Evolutionary conservation across 2,888 invertebrate genomes (phyloP), one percentile per base, ranked within the genome.

Genomic region (Serrognathus titanus): DNA sequence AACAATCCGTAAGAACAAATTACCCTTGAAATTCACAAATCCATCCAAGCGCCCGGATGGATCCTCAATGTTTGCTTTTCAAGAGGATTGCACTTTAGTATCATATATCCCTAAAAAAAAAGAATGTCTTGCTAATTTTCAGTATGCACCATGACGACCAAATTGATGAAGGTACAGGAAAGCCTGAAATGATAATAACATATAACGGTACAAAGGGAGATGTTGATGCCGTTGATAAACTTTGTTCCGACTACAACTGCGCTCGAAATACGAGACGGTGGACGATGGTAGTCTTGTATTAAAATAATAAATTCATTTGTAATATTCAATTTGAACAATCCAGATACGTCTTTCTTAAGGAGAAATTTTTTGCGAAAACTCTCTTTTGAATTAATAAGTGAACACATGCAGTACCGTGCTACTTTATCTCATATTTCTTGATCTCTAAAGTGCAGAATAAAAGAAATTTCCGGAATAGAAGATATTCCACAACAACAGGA

Each of bases 1-100:
- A 50, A 55, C 55, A 31, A 52, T 40, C 16, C 39, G 40, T 40
- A 56, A 56, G 50, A 59, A 56, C 43, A 59, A 56, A 46, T 20
- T 53, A 35, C 48, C 48, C n/a, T n/a, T n/a, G n/a, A n/a, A n/a
- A n/a, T n/a, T n/a, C n/a, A n/a, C n/a, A n/a, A n/a, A n/a, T 35
- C 51, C 10, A 16, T 35, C 43, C n/a, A 13, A 51, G 49, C 48
- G 52, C 48, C 48, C 51, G 46, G 37, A 24, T 37, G 11, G 49
- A 20, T 46, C 49, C 16, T 49, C 49, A 40, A 49, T 53, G 45
- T 57, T 57, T 37, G 53, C 49, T 40, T 57, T 49, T 45, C 31
- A 43, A 43, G 35, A 53, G 13, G 31, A 41, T 12, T 43, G 31
- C 38, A 53, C 49, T 13, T 38, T 53, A 41, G 53, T 53, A 5